Conservation (phyloP, 2,888 invertebrate species). For the Dromius quadrimaculatus region DNA sequence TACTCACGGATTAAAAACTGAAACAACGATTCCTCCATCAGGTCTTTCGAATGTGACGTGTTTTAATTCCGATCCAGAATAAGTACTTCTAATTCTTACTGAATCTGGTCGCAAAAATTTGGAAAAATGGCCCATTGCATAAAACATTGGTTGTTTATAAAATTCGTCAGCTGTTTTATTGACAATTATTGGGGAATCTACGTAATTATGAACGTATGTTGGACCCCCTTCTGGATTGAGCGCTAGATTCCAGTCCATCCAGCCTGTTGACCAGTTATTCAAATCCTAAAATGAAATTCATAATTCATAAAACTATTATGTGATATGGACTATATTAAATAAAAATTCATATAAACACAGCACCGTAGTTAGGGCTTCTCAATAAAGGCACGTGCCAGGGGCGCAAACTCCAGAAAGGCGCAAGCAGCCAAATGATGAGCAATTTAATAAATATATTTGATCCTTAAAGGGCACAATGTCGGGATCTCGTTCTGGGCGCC, state of each 20-base stretch:
- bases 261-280: slow-evolving; percentile 79
- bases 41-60: slow-evolving; percentile 68
- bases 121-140: slow-evolving; percentile 81
- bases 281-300: slow-evolving; percentile 65
- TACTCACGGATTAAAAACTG: slow-evolving; percentile 70
- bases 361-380: too few species aligned
- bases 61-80: slow-evolving; percentile 61
- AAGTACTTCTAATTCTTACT: slow-evolving; percentile 54
- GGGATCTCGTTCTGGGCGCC: too few species aligned
- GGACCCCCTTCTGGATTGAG: slow-evolving; percentile 80
- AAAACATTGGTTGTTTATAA: slow-evolving; percentile 88
- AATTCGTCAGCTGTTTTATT: slow-evolving; percentile 74
- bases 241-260: slow-evolving; percentile 90
- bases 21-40: slow-evolving; percentile 65
- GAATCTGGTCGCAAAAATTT: slow-evolving; percentile 76
- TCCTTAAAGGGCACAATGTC: too few species aligned
- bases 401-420: too few species aligned
- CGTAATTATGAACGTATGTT: slow-evolving; percentile 79
- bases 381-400: too few species aligned
- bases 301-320: too few species aligned
- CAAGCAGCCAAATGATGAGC: too few species aligned
- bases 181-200: slow-evolving; percentile 81
- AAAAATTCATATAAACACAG: too few species aligned
- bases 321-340: too few species aligned
- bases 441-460: too few species aligned